Evolutionary conservation across 2,888 invertebrate genomes (phyloP).

Genomic region (Thereva nobilitata): DNA sequence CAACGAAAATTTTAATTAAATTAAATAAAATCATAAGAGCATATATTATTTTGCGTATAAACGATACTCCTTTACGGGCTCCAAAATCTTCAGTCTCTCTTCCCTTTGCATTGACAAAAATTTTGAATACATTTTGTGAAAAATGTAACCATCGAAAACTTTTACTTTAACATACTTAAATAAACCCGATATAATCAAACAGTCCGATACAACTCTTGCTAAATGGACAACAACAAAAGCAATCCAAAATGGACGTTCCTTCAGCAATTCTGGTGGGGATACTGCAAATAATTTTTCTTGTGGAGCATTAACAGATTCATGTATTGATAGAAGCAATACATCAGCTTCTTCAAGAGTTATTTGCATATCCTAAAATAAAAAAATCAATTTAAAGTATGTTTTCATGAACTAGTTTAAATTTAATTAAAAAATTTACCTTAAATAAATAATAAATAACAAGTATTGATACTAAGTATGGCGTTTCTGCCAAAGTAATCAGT

Average conservation of each 20-base stretch:
- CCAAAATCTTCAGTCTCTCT: background rate
- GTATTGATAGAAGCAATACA: conserved; percentile 33
- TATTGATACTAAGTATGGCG: conserved; percentile 28
- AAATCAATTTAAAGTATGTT: background rate
- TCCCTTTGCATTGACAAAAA: conserved; percentile 16
- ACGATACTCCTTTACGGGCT: conserved; percentile 3
- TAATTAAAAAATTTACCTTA: conserved; percentile 20
- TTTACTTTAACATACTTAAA: conserved; percentile 13
- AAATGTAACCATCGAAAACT: conserved; percentile 38
- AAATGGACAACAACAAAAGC: conserved; percentile 33
- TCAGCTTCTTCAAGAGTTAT: conserved; percentile 40
- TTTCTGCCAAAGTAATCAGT: conserved; percentile 14
- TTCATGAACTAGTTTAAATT: background rate
- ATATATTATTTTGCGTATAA: conserved; percentile 20
- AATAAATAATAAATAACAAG: conserved; percentile 31
- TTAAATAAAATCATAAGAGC: too few relatives aligned
- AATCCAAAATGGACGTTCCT: conserved; percentile 38
- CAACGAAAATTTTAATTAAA: too few relatives aligned
- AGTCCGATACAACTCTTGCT: conserved; percentile 14
- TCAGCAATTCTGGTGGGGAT: conserved; percentile 17
- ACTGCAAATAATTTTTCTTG: conserved; percentile 20
- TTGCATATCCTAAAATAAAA: conserved; percentile 34
- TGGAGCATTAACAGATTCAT: conserved; percentile 13
- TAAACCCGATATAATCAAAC: conserved; percentile 34
- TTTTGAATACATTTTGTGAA: conserved; percentile 39